A percentile compares a stretch with the other conserved stretches of the same genome.
Evolutionary conservation across 2,888 invertebrate species (phyloP).

Genomic region (Diarsia rubi): DNA sequence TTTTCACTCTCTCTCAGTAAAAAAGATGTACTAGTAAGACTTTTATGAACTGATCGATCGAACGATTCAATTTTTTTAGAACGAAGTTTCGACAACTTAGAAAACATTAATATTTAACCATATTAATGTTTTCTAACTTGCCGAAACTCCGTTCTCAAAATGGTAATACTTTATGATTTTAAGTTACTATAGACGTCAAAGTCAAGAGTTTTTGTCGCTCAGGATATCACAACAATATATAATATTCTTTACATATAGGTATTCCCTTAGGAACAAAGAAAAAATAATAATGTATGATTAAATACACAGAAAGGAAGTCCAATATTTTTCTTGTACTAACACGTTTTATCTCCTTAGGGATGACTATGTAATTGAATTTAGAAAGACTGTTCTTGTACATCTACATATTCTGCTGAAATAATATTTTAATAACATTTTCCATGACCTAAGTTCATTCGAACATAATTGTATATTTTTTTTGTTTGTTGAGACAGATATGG

Average conservation of each 20-base stretch:
- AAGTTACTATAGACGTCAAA: neutral
- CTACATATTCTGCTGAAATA: conserved; percentile 19
- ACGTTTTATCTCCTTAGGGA: conserved; percentile 46
- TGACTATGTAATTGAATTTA: conserved; percentile 50
- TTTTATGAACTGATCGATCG: neutral
- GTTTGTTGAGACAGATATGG: neutral
- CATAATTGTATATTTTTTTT: neutral
- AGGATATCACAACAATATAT: neutral
- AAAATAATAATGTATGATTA: conserved; percentile 41
- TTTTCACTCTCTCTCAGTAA: neutral
- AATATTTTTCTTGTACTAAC: conserved; percentile 30
- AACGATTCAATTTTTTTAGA: too few species aligned
- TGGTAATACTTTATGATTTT: neutral
- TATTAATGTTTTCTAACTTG: neutral
- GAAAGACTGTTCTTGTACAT: conserved; percentile 34
- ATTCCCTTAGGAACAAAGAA: conserved; percentile 5
- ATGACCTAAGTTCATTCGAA: neutral
- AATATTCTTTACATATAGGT: neutral
- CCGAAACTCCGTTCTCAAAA: neutral
- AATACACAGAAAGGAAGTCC: conserved; percentile 33
- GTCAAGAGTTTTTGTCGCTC: neutral
- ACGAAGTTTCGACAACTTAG: too few species aligned
- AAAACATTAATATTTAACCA: neutral
- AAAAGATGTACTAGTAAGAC: neutral
- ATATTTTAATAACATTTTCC: neutral